A percentile compares a stretch with the other conserved stretches of the same genome.
Conservation (phyloP, 2,113 vertebrate genomes). For the Ctenodactylus gundi region DNA sequence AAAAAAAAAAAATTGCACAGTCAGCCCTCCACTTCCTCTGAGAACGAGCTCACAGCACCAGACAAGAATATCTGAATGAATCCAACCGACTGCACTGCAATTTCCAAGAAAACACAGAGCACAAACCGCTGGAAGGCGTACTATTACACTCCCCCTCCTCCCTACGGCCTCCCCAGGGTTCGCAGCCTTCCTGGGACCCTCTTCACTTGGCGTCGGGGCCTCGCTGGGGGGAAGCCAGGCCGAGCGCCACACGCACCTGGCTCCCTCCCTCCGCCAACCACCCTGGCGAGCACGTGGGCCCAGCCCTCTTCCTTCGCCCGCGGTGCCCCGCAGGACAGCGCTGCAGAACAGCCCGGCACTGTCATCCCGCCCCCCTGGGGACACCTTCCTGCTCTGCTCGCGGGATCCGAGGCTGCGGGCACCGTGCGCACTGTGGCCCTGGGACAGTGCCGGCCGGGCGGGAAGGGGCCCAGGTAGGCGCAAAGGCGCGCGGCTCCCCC, state of each 20-base stretch:
- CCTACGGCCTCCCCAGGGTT: constrained; percentile 47
- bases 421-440: fast-evolving
- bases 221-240: not conserved
- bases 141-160: constrained; percentile 63
- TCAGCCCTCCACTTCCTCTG: constrained; percentile 84
- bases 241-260: not conserved
- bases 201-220: too few relatives aligned
- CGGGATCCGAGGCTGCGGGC: not conserved
- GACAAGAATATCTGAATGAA: constrained; percentile 68
- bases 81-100: constrained; percentile 75
- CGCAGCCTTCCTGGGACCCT: not conserved
- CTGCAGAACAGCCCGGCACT: fast-evolving
- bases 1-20: constrained; percentile 73
- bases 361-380: not conserved
- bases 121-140: constrained; percentile 79
- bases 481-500: not conserved
- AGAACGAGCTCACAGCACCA: constrained; percentile 71
- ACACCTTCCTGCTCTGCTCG: too few relatives aligned
- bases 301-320: not conserved
- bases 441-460: too few relatives aligned
- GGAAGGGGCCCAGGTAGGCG: not conserved
- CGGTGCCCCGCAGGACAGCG: not conserved
- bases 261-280: constrained; percentile 39
- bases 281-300: not conserved
- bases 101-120: constrained; percentile 84